A percentile compares a stretch with the other conserved stretches of the same genome.
phyloP scores from a whole-genome alignment of 2,888 invertebrate species.

The Altica lythri region DNA sequence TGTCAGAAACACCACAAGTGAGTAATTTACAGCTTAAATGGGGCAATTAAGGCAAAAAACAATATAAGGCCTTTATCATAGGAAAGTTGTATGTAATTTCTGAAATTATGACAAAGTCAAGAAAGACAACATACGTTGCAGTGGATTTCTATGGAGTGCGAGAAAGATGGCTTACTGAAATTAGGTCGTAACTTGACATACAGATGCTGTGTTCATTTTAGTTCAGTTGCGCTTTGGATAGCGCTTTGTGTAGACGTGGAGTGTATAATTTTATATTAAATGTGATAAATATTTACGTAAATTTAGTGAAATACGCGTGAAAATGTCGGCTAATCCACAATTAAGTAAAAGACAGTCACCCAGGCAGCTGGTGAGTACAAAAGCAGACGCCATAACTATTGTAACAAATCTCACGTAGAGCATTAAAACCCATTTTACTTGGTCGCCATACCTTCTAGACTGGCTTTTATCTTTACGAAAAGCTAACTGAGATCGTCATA shows the following conservation, averaged over 20 bases:
- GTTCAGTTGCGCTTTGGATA: conserved; percentile 54
- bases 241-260: conserved; percentile 49
- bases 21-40: neutral
- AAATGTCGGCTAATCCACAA: conserved; percentile 57
- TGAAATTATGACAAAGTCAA: conserved; percentile 27
- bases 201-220: conserved; percentile 37
- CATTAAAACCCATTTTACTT: conserved; percentile 38
- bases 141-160: neutral
- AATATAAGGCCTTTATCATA: conserved; percentile 1
- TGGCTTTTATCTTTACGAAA: conserved; percentile 35
- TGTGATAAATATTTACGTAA: conserved; percentile 47
- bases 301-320: conserved; percentile 51
- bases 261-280: conserved; percentile 35
- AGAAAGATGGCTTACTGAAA: conserved; percentile 14
- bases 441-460: conserved; percentile 48
- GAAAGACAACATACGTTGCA: conserved; percentile 16
- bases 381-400: conserved; percentile 65
- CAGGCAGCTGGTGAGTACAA: conserved; percentile 66
- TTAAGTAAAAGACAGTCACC: conserved; percentile 64
- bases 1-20: neutral
- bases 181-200: conserved; percentile 26
- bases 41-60: conserved; percentile 3
- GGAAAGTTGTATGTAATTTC: conserved; percentile 14
- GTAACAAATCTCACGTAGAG: conserved; percentile 68
- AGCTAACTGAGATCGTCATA: conserved; percentile 27